Percentiles rank a stretch among this genome's conserved stretches.
phyloP scores from a whole-genome alignment of 2,113 vertebrate genomes.

The Lepus timidus region DNA sequence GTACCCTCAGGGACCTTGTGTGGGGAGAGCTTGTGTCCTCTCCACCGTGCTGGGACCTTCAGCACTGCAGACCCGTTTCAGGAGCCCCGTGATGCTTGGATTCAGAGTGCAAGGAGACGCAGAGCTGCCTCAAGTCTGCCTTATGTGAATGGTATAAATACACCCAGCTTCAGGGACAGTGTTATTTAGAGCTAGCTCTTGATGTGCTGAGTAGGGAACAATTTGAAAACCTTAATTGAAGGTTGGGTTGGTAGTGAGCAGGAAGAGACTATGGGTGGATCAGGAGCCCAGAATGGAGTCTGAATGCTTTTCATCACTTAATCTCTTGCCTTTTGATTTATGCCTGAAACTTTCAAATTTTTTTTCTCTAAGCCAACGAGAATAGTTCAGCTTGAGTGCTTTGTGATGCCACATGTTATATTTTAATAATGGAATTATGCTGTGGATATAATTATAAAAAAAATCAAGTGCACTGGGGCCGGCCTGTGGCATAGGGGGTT shows the following conservation, averaged over 20 bases:
- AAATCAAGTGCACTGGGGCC: neutral
- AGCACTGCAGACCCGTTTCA: constrained; percentile 66
- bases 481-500: neutral
- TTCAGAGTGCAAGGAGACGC: constrained; percentile 71
- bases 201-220: constrained; percentile 69
- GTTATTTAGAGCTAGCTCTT: constrained; percentile 59
- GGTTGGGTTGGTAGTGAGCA: neutral
- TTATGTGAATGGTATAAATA: constrained; percentile 43
- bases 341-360: neutral
- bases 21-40: constrained; percentile 52
- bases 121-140: constrained; percentile 68
- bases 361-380: neutral
- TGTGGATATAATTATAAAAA: neutral
- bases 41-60: constrained; percentile 41
- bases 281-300: neutral
- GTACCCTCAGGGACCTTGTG: neutral
- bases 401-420: neutral
- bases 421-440: neutral
- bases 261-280: neutral
- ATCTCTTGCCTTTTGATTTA: constrained; percentile 38
- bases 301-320: neutral
- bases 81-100: constrained; percentile 65
- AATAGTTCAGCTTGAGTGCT: neutral
- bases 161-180: constrained; percentile 71
- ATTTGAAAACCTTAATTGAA: constrained; percentile 38